Conservation (phyloP, 2,797 vertebrate species). For the Pempheris klunzingeri region DNA sequence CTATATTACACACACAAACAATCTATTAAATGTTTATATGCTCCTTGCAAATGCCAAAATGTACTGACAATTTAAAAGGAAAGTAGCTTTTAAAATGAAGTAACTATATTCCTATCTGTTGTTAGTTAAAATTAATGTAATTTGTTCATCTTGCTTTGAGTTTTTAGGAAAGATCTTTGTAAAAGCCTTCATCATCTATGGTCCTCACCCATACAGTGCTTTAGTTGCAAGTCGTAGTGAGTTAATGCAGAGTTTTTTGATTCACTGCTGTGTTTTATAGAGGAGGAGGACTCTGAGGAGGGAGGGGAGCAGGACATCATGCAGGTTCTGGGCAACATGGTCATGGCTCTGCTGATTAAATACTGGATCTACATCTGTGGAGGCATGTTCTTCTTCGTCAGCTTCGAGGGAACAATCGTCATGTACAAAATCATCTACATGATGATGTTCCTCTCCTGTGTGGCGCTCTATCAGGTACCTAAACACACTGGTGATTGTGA, state of each 20-base stretch:
- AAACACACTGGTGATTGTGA: conserved; percentile 1
- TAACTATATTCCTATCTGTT: background rate
- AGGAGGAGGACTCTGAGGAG: conserved; percentile 82
- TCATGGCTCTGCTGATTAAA: conserved; percentile 96
- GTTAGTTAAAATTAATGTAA: background rate
- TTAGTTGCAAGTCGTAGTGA: background rate
- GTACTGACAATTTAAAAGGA: background rate
- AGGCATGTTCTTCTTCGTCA: conserved; percentile 99
- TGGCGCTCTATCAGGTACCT: conserved; percentile 95
- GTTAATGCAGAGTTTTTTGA: conserved; percentile 6
- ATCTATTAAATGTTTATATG: background rate
- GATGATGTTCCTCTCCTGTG: conserved; percentile 98
- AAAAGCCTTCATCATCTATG: background rate
- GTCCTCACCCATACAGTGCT: too few species aligned
- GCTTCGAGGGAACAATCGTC: conserved; percentile 96
- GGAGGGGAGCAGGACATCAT: conserved; percentile 92
- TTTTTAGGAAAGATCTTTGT: background rate
- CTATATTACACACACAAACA: background rate
- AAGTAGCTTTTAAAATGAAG: background rate
- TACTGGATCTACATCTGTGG: conserved; percentile 99
- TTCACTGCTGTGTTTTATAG: conserved; percentile 69
- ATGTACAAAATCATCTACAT: conserved; percentile 99
- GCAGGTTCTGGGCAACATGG: conserved; percentile 94
- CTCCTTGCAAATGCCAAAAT: background rate
- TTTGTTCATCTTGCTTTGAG: background rate